These are phyloP conservation scores for Pygoscelis antarcticus DNA, from an alignment of 2,113 vertebrate species.

Conservation along the genomic window DNA sequence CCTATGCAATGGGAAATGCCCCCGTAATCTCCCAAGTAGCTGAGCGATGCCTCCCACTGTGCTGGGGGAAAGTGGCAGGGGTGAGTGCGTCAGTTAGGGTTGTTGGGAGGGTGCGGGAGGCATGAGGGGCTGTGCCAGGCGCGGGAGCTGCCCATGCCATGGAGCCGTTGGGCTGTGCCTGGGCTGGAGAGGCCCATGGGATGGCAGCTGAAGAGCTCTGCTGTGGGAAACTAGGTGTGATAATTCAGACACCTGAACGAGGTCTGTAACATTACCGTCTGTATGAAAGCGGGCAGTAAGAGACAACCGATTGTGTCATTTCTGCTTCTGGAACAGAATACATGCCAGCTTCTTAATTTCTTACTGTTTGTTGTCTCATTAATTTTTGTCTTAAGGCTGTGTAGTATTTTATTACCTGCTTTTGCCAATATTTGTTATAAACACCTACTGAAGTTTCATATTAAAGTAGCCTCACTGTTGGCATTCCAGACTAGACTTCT, in stretches of 20 bases:
- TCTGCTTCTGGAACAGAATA: not conserved
- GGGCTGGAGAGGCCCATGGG: fast-evolving
- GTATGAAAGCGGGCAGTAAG: not conserved
- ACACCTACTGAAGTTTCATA: not conserved
- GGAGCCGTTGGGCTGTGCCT: not conserved
- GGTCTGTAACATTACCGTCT: not conserved
- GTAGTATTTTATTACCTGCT: slow-evolving; percentile 4
- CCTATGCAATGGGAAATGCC: not conserved
- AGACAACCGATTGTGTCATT: not conserved
- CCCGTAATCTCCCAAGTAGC: fast-evolving
- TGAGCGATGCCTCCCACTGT: not conserved
- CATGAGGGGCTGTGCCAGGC: fast-evolving
- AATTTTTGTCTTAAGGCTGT: not conserved
- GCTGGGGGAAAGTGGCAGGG: not conserved
- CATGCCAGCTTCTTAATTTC: not conserved
- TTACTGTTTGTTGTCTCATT: slow-evolving; percentile 12
- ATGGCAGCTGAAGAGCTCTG: not conserved
- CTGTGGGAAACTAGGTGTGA: not conserved
- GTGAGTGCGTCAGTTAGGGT: fast-evolving
- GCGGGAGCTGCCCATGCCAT: fast-evolving
- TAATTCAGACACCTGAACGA: not conserved
- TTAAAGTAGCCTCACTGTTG: not conserved
- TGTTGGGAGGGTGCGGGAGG: too few species aligned
- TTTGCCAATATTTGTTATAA: not conserved
- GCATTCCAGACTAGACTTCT: not conserved